These are phyloP conservation scores for Drosophila neocordata DNA, from an alignment of 1,140 invertebrate species.

Conservation along the genomic window DNA sequence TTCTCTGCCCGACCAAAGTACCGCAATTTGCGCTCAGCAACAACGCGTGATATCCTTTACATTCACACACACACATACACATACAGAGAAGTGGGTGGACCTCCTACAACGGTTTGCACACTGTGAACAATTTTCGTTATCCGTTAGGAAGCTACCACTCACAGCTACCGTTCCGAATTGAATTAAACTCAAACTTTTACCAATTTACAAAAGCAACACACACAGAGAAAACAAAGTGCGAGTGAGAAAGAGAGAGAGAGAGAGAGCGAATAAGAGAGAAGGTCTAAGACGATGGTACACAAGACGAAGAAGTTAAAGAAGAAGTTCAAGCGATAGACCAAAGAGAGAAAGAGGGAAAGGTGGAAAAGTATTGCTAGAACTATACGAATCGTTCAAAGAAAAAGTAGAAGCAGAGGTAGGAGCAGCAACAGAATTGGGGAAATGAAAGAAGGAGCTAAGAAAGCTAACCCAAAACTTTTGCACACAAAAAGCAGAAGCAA, in stretches of 20 bases:
- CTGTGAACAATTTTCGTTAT: constrained; percentile 56
- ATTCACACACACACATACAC: constrained; percentile 22
- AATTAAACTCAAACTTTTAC: constrained; percentile 82
- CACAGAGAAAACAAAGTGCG: constrained; percentile 21
- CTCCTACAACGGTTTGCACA: constrained; percentile 6
- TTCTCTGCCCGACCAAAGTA: constrained; percentile 64
- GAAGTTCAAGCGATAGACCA: constrained; percentile 16
- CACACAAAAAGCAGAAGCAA: constrained; percentile 65
- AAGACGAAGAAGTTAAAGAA: constrained; percentile 6
- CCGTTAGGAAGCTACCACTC: constrained; percentile 80
- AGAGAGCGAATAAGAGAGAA: not conserved
- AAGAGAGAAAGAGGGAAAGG: not conserved
- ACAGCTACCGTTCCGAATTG: constrained; percentile 82
- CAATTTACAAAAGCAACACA: constrained; percentile 80
- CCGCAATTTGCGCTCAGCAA: constrained; percentile 70
- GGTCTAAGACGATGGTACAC: not conserved
- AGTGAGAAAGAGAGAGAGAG: constrained; percentile 27
- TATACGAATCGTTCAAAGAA: constrained; percentile 6
- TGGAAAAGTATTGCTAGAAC: not conserved
- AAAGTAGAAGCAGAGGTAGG: not conserved
- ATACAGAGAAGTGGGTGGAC: not conserved
- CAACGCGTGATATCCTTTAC: constrained; percentile 71
- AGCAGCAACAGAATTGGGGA: too few species aligned
- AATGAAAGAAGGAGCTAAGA: constrained; percentile 59
- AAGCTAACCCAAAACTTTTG: constrained; percentile 58